Evolutionary conservation across 2,797 vertebrate genomes (phyloP).

Genomic region (Phoxinus dragarum): DNA sequence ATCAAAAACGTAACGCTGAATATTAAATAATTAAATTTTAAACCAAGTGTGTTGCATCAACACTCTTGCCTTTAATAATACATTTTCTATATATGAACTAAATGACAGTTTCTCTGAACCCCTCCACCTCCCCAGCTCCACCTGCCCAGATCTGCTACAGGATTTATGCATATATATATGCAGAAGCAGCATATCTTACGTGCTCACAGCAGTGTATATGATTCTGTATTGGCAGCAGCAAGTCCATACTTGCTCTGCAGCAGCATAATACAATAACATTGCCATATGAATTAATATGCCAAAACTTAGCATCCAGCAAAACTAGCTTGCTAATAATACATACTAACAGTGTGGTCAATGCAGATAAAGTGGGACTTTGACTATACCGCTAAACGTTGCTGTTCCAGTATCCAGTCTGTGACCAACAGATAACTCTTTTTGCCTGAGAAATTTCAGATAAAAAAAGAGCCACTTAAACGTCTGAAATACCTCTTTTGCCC

Average conservation of each 20-base stretch:
- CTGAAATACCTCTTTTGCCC: slow-evolving; percentile 60
- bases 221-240: not conserved
- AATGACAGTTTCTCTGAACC: not conserved
- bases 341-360: not conserved
- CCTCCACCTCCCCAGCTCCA: not conserved
- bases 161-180: not conserved
- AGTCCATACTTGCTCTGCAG: not conserved
- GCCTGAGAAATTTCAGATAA: slow-evolving; percentile 42
- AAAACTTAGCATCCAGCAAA: not conserved
- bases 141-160: not conserved
- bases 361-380: not conserved
- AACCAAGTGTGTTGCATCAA: not conserved
- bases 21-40: too few species aligned
- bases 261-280: not conserved
- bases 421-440: slow-evolving; percentile 10
- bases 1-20: not conserved
- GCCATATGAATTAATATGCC: not conserved
- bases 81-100: too few species aligned
- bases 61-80: not conserved
- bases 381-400: not conserved
- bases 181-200: not conserved
- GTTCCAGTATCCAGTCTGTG: slow-evolving; percentile 44
- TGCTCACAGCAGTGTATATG: not conserved
- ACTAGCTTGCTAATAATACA: not conserved
- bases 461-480: slow-evolving; percentile 57